These are phyloP conservation scores for Papilio helenus DNA, from an alignment of 1,140 invertebrate species.

Conservation along the genomic window DNA sequence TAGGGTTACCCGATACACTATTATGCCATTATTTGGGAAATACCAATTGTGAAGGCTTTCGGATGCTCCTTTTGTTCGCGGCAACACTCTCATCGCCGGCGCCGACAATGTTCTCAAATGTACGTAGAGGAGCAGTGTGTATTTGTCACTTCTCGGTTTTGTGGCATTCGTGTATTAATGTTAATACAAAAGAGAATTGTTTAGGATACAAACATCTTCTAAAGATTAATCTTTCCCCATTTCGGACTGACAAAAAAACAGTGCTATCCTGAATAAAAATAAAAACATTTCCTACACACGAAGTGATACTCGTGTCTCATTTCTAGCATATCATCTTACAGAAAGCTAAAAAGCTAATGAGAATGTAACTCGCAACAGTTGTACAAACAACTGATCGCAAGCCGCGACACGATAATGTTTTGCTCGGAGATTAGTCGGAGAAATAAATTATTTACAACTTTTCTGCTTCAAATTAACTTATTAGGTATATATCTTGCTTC, in stretches of 20 bases:
- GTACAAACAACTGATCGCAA: constrained; percentile 49
- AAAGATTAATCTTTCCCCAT: not conserved
- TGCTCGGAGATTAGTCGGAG: too few species aligned
- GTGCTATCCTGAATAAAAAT: too few species aligned
- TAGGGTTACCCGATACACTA: constrained; percentile 53
- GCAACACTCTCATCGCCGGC: not conserved
- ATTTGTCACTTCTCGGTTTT: not conserved
- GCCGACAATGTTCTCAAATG: not conserved
- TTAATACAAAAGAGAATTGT: not conserved
- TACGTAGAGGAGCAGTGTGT: not conserved
- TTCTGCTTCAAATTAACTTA: constrained; percentile 20
- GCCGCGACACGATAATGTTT: not conserved
- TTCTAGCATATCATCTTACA: not conserved
- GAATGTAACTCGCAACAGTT: constrained; percentile 49
- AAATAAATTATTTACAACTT: not conserved
- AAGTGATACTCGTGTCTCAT: not conserved
- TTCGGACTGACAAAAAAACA: not conserved
- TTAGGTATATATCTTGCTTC: not conserved
- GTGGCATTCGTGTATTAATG: not conserved
- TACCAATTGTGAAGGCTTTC: constrained; percentile 50
- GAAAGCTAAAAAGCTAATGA: constrained; percentile 39
- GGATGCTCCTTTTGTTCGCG: constrained; percentile 43
- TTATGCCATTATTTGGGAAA: constrained; percentile 57
- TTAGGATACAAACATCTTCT: not conserved
- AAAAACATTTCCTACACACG: not conserved